phyloP scores from a whole-genome alignment of 2,113 vertebrate species.

The Aythya baeri region DNA sequence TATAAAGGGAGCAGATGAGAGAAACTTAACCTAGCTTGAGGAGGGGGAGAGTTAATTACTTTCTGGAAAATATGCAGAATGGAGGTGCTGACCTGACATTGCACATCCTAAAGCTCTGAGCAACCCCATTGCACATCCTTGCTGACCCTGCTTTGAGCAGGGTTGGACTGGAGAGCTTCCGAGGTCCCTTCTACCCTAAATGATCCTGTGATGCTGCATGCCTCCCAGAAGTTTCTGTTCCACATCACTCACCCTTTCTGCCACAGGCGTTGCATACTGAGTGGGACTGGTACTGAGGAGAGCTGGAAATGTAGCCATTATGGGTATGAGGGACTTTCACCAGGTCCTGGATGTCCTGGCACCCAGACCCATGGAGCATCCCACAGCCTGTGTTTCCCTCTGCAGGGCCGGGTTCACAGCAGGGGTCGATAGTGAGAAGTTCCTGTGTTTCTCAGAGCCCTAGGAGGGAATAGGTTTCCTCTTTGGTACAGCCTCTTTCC shows the following conservation, averaged over 20 bases:
- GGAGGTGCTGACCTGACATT: neutral
- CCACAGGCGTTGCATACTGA: neutral
- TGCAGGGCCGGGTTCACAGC: neutral
- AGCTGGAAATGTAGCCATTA: neutral
- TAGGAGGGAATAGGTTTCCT: neutral
- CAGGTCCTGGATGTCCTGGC: neutral
- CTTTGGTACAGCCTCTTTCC: neutral
- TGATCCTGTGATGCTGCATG: neutral
- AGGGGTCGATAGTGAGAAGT: neutral
- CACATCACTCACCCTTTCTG: neutral
- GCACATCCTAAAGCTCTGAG: neutral
- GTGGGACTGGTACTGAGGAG: neutral
- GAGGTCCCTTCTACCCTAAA: neutral
- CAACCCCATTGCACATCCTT: rapidly evolving
- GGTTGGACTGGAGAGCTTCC: neutral
- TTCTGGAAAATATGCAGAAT: neutral
- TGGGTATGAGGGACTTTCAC: neutral
- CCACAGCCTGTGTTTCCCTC: neutral
- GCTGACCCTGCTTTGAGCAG: neutral
- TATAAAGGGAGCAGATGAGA: neutral
- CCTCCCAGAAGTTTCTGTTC: neutral
- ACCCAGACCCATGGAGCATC: neutral
- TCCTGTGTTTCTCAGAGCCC: neutral
- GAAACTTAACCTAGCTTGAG: neutral
- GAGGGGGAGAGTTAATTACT: neutral